Conservation (phyloP, 2,797 vertebrate species). For the Anableps anableps region DNA sequence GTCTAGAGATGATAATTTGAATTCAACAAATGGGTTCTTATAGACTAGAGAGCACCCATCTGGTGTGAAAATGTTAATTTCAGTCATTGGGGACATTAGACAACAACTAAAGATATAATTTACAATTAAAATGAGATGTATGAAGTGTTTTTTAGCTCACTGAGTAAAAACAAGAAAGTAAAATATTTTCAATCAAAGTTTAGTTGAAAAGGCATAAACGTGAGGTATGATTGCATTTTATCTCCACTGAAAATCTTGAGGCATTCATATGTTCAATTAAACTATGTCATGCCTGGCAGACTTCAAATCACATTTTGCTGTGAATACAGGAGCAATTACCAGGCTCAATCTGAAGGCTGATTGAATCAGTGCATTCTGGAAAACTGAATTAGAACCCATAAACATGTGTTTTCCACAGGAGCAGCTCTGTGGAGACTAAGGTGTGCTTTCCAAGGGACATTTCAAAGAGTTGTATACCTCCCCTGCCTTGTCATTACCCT, state of each 20-base stretch:
- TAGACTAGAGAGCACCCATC: not conserved
- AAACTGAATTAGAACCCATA: conserved; percentile 56
- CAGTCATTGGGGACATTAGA: not conserved
- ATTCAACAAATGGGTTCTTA: too few species aligned
- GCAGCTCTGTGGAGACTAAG: conserved; percentile 37
- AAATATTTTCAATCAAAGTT: not conserved
- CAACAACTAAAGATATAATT: not conserved
- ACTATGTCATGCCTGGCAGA: conserved; percentile 19
- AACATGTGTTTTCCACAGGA: conserved; percentile 50
- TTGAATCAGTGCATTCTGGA: conserved; percentile 42
- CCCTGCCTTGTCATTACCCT: conserved; percentile 70
- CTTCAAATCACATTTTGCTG: conserved; percentile 19
- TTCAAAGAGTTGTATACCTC: conserved; percentile 37
- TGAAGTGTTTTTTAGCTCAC: too few species aligned
- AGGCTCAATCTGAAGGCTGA: conserved; percentile 21
- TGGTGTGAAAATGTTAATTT: not conserved
- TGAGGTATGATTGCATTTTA: not conserved
- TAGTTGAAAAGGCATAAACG: not conserved
- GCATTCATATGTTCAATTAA: conserved; percentile 17
- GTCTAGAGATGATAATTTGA: too few species aligned
- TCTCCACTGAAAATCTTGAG: not conserved
- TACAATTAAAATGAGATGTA: too few species aligned
- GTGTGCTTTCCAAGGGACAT: conserved; percentile 40
- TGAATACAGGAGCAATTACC: not conserved
- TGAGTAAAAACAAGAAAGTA: not conserved